Evolutionary conservation across 2,888 invertebrate species (phyloP), one percentile per base, ranked within the genome.

Genomic region (Eupithecia exiguata): DNA sequence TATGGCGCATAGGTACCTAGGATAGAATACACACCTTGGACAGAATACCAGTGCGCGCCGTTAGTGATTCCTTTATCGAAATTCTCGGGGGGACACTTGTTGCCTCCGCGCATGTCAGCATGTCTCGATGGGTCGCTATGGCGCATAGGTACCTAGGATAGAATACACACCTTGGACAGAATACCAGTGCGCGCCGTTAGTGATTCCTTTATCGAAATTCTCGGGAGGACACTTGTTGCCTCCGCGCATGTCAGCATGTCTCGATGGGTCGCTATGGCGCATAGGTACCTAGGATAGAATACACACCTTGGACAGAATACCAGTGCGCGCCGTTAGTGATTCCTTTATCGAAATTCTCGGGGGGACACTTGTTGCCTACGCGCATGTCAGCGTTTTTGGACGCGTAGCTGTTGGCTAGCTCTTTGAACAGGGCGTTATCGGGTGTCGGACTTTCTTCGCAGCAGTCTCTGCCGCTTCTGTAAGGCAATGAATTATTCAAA

Each of bases 41-140:
- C n/a, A n/a, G n/a, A n/a, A n/a, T n/a, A 99, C 99, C 99, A 99
- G 81, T 95, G 95, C 6, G 99, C 99, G 14, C 99, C 99, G 86
- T 95, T 35, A 35, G 35, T 35, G 35, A 35, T 5, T 35, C 35
- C 35, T 35, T 35, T 5, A 35, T 35, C 35, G 5, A 35, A 35
- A 35, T 35, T 35, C 2, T 35, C 35, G 35, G 35, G 35, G 40
- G 40, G 95, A 86, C 97, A 98, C 10, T 96, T 96, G 79, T 96
- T 94, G 0, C 98, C 98, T 12, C 90, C 91, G 74, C 94, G 94
- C 99, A 99, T 98, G 5, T 95, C 92, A 0, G 95, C 95, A 92
- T 99, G 96, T 58, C 95, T 95, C 49, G 96, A 94, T 5, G 98
- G 96, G 90, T 98, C 99, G 0, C 95, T 93, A 66, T 95, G n/a